A percentile compares a stretch with the other conserved stretches of the same genome.
Conservation (phyloP, 2,888 invertebrate genomes). For the Lepidocyrtoides sp. region DNA sequence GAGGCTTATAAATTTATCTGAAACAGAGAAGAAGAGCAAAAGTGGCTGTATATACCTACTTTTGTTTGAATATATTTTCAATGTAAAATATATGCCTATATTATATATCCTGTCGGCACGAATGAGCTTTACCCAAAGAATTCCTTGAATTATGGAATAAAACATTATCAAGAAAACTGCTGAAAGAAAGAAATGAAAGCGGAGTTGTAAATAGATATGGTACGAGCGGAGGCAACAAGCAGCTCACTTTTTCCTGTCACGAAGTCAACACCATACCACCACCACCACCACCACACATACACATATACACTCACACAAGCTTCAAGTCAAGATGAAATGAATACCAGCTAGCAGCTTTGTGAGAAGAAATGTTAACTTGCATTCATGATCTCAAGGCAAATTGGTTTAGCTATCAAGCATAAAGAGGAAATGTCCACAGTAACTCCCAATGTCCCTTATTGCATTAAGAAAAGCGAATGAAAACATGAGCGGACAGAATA, state of each 20-base stretch:
- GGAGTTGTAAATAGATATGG: background rate
- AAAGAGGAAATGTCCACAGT: conserved; percentile 72
- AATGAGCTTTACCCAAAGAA: background rate
- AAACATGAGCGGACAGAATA: conserved; percentile 62
- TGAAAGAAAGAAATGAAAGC: background rate
- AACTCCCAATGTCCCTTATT: conserved; percentile 76
- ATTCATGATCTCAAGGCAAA: conserved; percentile 72
- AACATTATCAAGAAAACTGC: conserved; percentile 36
- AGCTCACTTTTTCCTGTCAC: conserved; percentile 57
- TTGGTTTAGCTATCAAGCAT: conserved; percentile 75
- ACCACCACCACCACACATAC: background rate
- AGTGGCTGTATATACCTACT: too few relatives aligned
- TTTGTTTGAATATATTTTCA: background rate
- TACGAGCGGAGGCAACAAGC: conserved; percentile 4
- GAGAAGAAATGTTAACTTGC: conserved; percentile 51
- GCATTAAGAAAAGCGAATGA: conserved; percentile 75
- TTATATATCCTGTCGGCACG: too few relatives aligned
- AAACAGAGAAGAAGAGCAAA: too few relatives aligned
- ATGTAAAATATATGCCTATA: background rate
- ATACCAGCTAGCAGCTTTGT: conserved; percentile 15
- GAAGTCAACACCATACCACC: conserved; percentile 48
- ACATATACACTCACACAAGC: background rate
- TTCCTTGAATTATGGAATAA: conserved; percentile 46
- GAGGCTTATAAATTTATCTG: background rate
- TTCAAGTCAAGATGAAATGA: conserved; percentile 38